Evolutionary conservation across 2,797 vertebrate species (phyloP).

Genomic region (Buceros bicornis): DNA sequence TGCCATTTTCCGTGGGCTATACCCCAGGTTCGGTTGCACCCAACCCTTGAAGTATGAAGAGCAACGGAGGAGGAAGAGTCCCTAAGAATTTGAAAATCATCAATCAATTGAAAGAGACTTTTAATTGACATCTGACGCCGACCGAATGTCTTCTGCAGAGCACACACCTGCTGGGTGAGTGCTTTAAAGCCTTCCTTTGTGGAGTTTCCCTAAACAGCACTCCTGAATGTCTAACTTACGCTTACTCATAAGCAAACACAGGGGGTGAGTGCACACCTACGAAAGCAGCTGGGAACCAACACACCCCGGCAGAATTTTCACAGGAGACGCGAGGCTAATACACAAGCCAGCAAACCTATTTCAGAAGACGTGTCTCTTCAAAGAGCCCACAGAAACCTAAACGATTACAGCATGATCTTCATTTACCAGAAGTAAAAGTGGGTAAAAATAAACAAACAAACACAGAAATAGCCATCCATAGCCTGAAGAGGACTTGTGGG

Average conservation of each 20-base stretch:
- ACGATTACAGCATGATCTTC: background rate
- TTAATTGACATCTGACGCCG: background rate
- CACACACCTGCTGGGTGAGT: background rate
- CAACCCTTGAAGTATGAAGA: background rate
- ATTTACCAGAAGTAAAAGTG: slow-evolving; percentile 35
- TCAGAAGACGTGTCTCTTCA: slow-evolving; percentile 45
- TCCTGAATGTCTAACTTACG: slow-evolving; percentile 36
- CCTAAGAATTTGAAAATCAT: background rate
- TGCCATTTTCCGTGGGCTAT: background rate
- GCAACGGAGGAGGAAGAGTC: background rate
- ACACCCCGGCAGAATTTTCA: slow-evolving; percentile 27
- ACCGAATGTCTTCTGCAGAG: background rate
- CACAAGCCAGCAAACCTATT: slow-evolving; percentile 21
- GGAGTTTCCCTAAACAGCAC: slow-evolving; percentile 35
- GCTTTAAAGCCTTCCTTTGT: slow-evolving; percentile 53
- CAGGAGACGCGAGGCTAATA: slow-evolving; percentile 16
- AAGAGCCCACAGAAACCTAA: slow-evolving; percentile 54
- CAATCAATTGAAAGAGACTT: slow-evolving; percentile 9
- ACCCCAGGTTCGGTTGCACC: background rate
- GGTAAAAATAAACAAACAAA: background rate
- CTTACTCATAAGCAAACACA: slow-evolving; percentile 59
- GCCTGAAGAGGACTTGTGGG: slow-evolving; percentile 17
- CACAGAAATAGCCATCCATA: slow-evolving; percentile 36
- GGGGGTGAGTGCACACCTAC: slow-evolving; percentile 33
- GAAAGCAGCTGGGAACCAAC: slow-evolving; percentile 48